These are phyloP conservation scores for Pogonocherus hispidulus DNA, from an alignment of 2,888 invertebrate species.

Conservation along the genomic window DNA sequence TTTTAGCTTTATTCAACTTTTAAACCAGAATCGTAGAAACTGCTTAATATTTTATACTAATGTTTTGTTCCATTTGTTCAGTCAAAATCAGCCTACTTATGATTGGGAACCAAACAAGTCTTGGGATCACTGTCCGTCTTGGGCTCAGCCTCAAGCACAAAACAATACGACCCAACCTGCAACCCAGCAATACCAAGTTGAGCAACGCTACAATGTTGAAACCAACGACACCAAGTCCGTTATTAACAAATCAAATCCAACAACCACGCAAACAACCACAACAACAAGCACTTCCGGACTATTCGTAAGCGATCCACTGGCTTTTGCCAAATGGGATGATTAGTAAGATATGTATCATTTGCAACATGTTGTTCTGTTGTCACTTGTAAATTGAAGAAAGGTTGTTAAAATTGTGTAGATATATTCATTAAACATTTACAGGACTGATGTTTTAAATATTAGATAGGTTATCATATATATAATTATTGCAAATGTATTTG, in stretches of 20 bases:
- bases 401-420: conserved; percentile 49
- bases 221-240: conserved; percentile 67
- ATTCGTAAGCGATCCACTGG: conserved; percentile 59
- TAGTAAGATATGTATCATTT: conserved; percentile 47
- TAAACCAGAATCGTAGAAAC: no score
- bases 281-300: conserved; percentile 48
- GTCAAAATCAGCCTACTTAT: conserved; percentile 62
- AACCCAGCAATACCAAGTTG: conserved; percentile 64
- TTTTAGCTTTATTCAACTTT: no score
- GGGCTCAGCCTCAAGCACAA: conserved; percentile 60
- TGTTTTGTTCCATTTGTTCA: conserved; percentile 34
- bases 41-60: no score
- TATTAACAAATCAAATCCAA: conserved; percentile 58
- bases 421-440: conserved; percentile 39
- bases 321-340: conserved; percentile 60
- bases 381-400: conserved; percentile 46
- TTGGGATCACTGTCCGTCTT: conserved; percentile 67
- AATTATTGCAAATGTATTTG: conserved; percentile 13
- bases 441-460: conserved; percentile 47
- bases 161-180: conserved; percentile 41
- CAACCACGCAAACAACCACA: conserved; percentile 49
- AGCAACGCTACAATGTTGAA: conserved; percentile 66
- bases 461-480: conserved; percentile 39
- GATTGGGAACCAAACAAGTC: conserved; percentile 64
- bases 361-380: conserved; percentile 41